A percentile compares a stretch with the other conserved stretches of the same genome.
phyloP scores from a whole-genome alignment of 2,888 invertebrate genomes.

The Tachina lurida region DNA sequence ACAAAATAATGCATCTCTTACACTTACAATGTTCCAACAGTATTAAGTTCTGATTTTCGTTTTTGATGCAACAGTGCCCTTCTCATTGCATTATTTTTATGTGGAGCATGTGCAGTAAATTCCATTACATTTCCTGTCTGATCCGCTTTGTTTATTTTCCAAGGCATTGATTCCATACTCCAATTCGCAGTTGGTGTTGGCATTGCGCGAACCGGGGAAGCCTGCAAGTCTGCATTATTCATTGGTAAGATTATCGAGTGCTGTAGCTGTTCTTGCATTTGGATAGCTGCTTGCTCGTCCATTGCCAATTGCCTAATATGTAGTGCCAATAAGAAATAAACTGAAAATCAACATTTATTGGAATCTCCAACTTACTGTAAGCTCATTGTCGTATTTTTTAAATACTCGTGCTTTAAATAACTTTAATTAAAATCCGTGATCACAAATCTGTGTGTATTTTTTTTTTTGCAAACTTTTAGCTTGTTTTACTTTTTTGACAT shows the following conservation, averaged over 20 bases:
- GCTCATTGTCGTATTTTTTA: constrained; percentile 24
- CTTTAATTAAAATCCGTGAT: too few species aligned
- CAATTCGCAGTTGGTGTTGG: constrained; percentile 79
- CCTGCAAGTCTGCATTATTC: constrained; percentile 14
- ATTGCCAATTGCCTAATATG: constrained; percentile 18
- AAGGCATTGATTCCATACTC: constrained; percentile 84
- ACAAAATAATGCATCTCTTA: background rate
- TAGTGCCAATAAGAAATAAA: background rate
- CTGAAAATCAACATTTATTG: background rate
- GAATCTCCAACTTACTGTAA: constrained; percentile 47
- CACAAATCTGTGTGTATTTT: background rate
- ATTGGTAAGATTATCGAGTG: constrained; percentile 47
- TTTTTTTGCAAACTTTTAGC: constrained; percentile 16
- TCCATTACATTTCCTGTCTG: constrained; percentile 81
- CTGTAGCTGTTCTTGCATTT: constrained; percentile 28
- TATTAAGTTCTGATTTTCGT: constrained; percentile 76
- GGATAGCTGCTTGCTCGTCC: constrained; percentile 26
- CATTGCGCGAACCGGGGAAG: constrained; percentile 72
- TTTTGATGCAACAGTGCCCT: constrained; percentile 77
- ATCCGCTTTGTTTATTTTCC: constrained; percentile 83
- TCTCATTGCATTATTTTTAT: constrained; percentile 65
- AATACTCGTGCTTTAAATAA: background rate
- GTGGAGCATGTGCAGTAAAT: constrained; percentile 72
- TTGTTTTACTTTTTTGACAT: constrained; percentile 43
- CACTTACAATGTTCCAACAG: constrained; percentile 84